Evolutionary conservation across 2,113 vertebrate genomes (phyloP).

Genomic region (Varanus komodoensis): DNA sequence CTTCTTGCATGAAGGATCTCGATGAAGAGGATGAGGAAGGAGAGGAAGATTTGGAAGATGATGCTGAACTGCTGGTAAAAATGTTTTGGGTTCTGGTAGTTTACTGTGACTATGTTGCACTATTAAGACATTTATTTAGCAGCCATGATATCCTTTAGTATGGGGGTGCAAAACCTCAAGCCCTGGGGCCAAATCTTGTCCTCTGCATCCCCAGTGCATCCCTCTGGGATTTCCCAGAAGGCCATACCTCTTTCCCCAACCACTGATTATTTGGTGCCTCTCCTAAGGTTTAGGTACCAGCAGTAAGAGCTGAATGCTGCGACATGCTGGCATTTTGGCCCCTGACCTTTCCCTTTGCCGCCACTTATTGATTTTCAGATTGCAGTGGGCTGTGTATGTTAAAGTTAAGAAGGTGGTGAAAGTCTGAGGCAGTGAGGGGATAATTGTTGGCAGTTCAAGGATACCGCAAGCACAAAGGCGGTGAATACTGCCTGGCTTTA

Average conservation of each 20-base stretch:
- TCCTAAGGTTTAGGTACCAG: too few relatives aligned
- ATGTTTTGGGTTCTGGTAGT: not conserved
- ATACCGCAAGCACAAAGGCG: not conserved
- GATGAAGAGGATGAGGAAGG: conserved; percentile 81
- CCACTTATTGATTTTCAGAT: too few relatives aligned
- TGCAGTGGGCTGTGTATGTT: not conserved
- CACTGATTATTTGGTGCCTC: too few relatives aligned
- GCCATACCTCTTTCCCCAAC: too few relatives aligned
- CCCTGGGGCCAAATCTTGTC: too few relatives aligned
- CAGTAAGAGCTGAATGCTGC: too few relatives aligned
- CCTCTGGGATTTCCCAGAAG: too few relatives aligned
- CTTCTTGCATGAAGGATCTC: conserved; percentile 89
- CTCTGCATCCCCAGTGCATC: too few relatives aligned
- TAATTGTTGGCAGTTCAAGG: not conserved
- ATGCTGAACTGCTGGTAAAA: conserved; percentile 86
- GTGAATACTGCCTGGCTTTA: not conserved
- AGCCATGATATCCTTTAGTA: not conserved
- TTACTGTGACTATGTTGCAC: too few relatives aligned
- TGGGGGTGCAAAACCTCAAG: too few relatives aligned
- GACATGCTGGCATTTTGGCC: too few relatives aligned
- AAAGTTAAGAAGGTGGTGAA: not conserved
- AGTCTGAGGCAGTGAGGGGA: not conserved
- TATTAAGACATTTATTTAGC: not conserved
- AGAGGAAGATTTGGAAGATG: conserved; percentile 81
- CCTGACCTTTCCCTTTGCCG: too few relatives aligned